phyloP scores from a whole-genome alignment of 2,113 vertebrate species.

The Melozone crissalis region DNA sequence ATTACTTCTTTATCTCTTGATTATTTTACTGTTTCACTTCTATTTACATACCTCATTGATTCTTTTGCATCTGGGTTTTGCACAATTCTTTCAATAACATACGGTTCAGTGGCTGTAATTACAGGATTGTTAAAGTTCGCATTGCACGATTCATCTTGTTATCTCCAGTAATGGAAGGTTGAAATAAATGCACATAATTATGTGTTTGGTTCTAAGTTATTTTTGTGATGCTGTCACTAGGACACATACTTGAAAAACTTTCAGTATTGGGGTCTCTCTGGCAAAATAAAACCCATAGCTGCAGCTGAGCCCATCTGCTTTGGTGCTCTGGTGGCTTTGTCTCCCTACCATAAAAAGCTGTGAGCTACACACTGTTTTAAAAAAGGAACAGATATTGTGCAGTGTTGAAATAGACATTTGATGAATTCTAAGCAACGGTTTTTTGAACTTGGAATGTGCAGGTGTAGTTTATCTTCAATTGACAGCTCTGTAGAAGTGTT shows the following conservation, averaged over 20 bases:
- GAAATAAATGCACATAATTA: constrained; percentile 80
- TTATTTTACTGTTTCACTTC: constrained; percentile 75
- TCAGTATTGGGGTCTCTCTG: neutral
- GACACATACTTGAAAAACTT: constrained; percentile 57
- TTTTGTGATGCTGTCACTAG: constrained; percentile 72
- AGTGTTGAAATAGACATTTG: neutral
- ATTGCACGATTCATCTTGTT: constrained; percentile 80
- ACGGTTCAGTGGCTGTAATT: constrained; percentile 79
- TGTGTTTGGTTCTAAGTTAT: constrained; percentile 73
- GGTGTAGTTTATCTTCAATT: neutral
- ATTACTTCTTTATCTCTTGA: constrained; percentile 69
- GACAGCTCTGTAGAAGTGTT: neutral
- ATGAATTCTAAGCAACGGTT: neutral
- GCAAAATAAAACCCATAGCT: constrained; percentile 47
- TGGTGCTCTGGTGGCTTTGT: neutral
- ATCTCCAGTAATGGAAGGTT: constrained; percentile 76
- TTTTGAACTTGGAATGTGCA: neutral
- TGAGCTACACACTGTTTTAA: neutral
- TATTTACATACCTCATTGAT: constrained; percentile 74
- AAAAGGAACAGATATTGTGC: neutral
- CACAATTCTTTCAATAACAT: constrained; percentile 74
- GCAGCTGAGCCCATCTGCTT: neutral
- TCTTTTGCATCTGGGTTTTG: constrained; percentile 76
- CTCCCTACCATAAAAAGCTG: neutral
- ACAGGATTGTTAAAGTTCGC: constrained; percentile 79